A percentile compares a stretch with the other conserved stretches of the same genome.
These are phyloP conservation scores for Drosophila saltans DNA, from an alignment of 1,140 invertebrate species.

Conservation along the genomic window DNA sequence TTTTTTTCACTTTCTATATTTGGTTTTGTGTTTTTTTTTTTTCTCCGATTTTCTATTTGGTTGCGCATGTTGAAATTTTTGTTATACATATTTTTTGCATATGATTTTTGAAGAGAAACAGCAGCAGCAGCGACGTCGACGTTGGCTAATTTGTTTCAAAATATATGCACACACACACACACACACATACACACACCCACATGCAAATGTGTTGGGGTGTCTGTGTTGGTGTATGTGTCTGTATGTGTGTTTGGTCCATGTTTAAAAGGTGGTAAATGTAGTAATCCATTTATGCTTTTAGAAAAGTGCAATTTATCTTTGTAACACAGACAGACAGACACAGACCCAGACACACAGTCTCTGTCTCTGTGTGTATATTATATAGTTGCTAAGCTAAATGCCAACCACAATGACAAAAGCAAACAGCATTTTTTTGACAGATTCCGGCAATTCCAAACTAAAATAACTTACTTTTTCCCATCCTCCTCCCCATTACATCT, in stretches of 20 bases:
- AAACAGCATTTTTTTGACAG: constrained; percentile 14
- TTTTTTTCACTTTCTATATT: neutral
- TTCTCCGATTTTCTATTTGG: neutral
- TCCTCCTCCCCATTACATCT: no score
- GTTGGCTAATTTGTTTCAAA: constrained; percentile 7
- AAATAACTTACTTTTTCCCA: neutral
- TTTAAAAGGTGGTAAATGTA: constrained; percentile 18
- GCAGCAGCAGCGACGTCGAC: neutral
- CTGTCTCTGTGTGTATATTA: neutral
- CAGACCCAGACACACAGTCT: constrained; percentile 25
- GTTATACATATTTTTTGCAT: constrained; percentile 6
- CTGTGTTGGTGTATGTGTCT: constrained; percentile 3
- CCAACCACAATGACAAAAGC: constrained; percentile 4
- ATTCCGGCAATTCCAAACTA: neutral
- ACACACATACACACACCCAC: neutral
- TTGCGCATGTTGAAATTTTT: constrained; percentile 26
- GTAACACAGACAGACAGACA: constrained; percentile 38
- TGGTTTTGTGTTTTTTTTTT: neutral
- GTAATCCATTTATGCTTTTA: constrained; percentile 71
- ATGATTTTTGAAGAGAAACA: constrained; percentile 5
- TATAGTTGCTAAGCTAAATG: constrained; percentile 44
- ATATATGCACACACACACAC: neutral
- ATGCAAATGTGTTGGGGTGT: neutral
- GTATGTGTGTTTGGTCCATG: constrained; percentile 19
- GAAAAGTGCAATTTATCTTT: constrained; percentile 77